Evolutionary conservation across 2,797 vertebrate genomes (phyloP), one percentile per base, ranked within the genome.

Genomic region (Atherinosoma microstoma): DNA sequence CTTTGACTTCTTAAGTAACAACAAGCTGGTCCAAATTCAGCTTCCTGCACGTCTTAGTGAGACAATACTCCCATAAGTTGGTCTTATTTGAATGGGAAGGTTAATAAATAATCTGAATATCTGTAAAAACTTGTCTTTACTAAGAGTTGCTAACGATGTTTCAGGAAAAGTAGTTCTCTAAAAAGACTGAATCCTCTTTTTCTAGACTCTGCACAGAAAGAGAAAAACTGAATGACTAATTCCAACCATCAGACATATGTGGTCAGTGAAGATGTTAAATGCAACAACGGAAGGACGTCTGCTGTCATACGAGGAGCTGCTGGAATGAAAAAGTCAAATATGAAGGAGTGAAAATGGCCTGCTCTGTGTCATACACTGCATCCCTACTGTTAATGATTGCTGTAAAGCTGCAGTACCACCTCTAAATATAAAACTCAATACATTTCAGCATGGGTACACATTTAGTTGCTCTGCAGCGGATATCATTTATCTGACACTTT

Each of bases 311-410:
- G 34, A 24, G 18, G 49, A 32, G 54, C 27, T 29, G 13, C 49
- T 18, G 38, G 40, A 64, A 27, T 42, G 53, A 67, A 34, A 45
- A 67, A 67, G 54, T 20, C 18, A 58, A 54, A 64, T 57, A 63
- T 66, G 74, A 38, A 9, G 2, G 35, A 40, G 53, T 59, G 66
- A 35, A 67, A 38, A 65, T 1, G 24, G 32, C 32, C 32, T 1
- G 0, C 54, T 56, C 22, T 16, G 16, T 45, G 36, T 35, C 63
- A 42, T 63, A 40, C 22, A 45, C 40, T 57, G n/a, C 62, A 63
- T 32, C 57, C 4, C 45, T 29, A 62, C 54, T 45, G 49, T 71
- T 57, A 63, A 54, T 40, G 35, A 29, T 16, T 3, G 29, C 15
- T 61, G 30, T 30, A 30, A 11, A 45, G 9, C 36, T 11, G 29